Evolutionary conservation across 1,140 invertebrate species (phyloP), one percentile per base, ranked within the genome.

Genomic region (Drosophila setifemur): DNA sequence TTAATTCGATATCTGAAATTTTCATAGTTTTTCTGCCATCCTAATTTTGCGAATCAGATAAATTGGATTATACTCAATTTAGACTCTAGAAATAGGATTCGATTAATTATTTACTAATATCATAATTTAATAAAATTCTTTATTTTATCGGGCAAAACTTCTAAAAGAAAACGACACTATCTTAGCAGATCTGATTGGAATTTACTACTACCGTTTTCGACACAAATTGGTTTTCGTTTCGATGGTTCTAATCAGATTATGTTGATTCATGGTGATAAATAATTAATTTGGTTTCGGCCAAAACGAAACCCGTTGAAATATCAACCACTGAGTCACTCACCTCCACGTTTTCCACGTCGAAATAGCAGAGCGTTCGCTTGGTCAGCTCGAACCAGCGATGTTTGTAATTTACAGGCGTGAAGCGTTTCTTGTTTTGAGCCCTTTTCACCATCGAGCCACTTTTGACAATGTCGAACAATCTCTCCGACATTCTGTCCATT

Each of bases 401-500:
- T 89, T 96, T 96, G 89, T 95, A 97, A 89, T 97, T 97, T 28
- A 96, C 93, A 4, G 95, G 94, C 12, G 95, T 96, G 86, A 96
- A 96, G 37, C 95, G 92, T 89, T 96, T 96, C 90, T 96, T 96
- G 90, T 96, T 97, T 89, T 96, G 95, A 2, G 96, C 96, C 45
- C 96, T 92, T 91, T 97, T 97, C 33, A 95, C 93, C 95, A 97
- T 96, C 75, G 94, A 95, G 18, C 95, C 95, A 82, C 94, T 72
- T 92, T 94, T 91, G 63, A 55, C 77, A 40, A 90, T 76, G 29
- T 90, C 89, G 35, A 74, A 90, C 9, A 90, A 50, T 18, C 60
- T 70, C 53, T 90, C 88, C 2, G 89, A 77, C 66, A 90, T 75
- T 71, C 75, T 89, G 35, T 90, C 86, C 78, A 86, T 74, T 87